These are phyloP conservation scores for Noctua janthina DNA, from an alignment of 2,888 invertebrate genomes.

Conservation along the genomic window DNA sequence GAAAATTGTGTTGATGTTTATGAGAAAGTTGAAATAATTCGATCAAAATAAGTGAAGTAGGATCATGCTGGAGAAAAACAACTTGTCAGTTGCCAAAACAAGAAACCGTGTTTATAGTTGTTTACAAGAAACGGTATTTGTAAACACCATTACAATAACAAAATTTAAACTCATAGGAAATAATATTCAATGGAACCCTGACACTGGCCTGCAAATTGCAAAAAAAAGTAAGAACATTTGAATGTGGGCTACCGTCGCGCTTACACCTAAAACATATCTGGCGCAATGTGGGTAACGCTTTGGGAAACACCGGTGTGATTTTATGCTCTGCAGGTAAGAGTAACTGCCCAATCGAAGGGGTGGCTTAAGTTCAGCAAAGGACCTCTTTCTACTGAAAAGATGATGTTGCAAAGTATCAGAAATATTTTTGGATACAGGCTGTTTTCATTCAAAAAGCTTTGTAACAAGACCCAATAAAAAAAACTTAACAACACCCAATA, in stretches of 20 bases:
- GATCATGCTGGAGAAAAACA: constrained; percentile 7
- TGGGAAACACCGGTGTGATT: too few relatives aligned
- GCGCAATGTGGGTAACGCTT: too few relatives aligned
- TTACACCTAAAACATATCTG: too few relatives aligned
- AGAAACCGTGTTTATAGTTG: not conserved
- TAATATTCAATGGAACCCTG: not conserved
- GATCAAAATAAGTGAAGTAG: constrained; percentile 1
- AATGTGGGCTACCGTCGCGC: too few relatives aligned
- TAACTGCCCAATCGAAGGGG: too few relatives aligned
- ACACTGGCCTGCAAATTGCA: too few relatives aligned
- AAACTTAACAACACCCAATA: not conserved
- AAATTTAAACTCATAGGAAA: not conserved
- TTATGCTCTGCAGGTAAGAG: too few relatives aligned
- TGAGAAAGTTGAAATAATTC: not conserved
- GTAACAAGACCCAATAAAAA: not conserved
- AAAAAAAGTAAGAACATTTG: too few relatives aligned
- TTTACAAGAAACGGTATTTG: constrained; percentile 1
- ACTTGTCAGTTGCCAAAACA: constrained; percentile 14
- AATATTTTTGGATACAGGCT: not conserved
- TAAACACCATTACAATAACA: not conserved
- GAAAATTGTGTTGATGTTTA: constrained; percentile 23
- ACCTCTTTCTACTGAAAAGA: not conserved
- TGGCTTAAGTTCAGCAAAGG: not conserved
- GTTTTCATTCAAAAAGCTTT: not conserved
- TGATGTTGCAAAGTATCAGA: not conserved